Evolutionary conservation across 1,140 invertebrate species (phyloP), one percentile per base, ranked within the genome.

Genomic region (Pteromalus puparum): DNA sequence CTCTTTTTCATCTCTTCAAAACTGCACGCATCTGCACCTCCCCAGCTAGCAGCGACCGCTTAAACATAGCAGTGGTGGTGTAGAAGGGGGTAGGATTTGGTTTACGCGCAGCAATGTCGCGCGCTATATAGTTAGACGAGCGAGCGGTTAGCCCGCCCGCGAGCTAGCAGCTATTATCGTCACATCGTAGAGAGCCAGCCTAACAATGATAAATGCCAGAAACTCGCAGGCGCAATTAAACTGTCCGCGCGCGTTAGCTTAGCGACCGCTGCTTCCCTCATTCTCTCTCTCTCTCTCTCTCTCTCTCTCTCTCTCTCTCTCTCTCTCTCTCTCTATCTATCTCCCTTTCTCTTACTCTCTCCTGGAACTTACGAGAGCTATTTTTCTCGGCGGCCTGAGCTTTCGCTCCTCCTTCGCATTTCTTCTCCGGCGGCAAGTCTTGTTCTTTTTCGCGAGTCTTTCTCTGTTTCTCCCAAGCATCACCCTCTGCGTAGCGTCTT

Each of bases 221-320:
- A 82, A 82, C 48, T 76, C 73, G 48, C 53, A 6, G 26, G 72
- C 61, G 74, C 74, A 83, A 83, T 83, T 83, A 83, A 83, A 83
- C 82, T 77, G 74, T 70, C 42, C 48, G 72, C 73, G 34, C 13
- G 76, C 76, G 13, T 53, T 24, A 46, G 5, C 30, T 61, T 21
- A 18, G 53, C 76, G 53, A 15, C 30, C 80, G 67, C 42, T 18
- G 13, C 42, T 28, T 28, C 67, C 24, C 21, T 18, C 53, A 9
- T 42, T 18, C 53, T 61, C 21, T 21, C 53, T 61, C 53, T 61
- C 15, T 61, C 53, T 61, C 53, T n/a, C 53, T 61, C 53, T 21
- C 18, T n/a, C 53, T 61, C 21, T 61, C 15, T 48, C 46, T 13
- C 12, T 2, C 15, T 18, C 46, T 10, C 9, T 13, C 1, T 9